Conservation (phyloP, 2,113 vertebrate genomes). For the Craseonycteris thonglongyai region DNA sequence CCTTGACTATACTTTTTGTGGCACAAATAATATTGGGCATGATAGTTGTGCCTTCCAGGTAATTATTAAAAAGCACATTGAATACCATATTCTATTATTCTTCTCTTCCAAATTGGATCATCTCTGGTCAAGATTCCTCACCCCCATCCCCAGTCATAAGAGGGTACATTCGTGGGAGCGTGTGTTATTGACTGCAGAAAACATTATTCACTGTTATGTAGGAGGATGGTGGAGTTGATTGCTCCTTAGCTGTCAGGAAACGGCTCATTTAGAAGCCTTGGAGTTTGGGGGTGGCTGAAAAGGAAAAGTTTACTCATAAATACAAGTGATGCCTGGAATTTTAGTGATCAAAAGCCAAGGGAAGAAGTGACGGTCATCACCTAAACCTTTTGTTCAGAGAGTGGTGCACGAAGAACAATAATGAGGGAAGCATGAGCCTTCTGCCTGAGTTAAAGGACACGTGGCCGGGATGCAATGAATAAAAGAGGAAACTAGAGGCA, state of each 20-base stretch:
- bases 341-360: conserved; percentile 22
- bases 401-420: neutral
- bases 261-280: conserved; percentile 25
- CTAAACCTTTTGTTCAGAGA: neutral
- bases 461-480: neutral
- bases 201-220: conserved; percentile 40
- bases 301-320: conserved; percentile 56
- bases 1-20: neutral
- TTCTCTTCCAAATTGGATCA: neutral
- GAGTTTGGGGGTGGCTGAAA: conserved; percentile 16
- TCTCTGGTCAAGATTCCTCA: neutral
- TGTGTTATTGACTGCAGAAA: conserved; percentile 7
- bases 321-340: conserved; percentile 17
- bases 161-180: conserved; percentile 6
- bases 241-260: conserved; percentile 61
- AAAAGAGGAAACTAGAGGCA: neutral
- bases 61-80: neutral
- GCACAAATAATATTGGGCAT: neutral
- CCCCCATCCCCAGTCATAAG: conserved; percentile 8
- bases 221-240: conserved; percentile 45
- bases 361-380: neutral
- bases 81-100: neutral
- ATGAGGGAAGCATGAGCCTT: neutral
- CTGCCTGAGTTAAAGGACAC: neutral
- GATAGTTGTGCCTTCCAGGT: neutral